These are phyloP conservation scores for Acrocera orbiculus DNA, from an alignment of 2,888 invertebrate genomes.

Conservation along the genomic window DNA sequence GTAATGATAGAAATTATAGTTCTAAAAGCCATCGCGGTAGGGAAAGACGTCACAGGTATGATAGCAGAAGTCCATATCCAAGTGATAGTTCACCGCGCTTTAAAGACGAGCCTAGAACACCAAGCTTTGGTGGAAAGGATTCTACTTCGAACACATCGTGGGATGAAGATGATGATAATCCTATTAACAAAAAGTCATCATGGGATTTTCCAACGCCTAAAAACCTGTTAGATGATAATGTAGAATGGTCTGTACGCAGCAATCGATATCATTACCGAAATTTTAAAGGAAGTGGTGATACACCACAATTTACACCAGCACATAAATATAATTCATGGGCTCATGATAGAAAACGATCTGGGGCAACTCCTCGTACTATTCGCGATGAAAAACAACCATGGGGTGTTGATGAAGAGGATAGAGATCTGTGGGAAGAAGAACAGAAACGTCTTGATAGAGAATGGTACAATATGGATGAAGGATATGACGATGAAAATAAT, in stretches of 20 bases:
- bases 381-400: constrained; percentile 32
- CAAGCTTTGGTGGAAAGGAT: constrained; percentile 44
- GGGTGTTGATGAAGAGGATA: constrained; percentile 50
- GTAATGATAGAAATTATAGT: constrained; percentile 19
- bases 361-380: constrained; percentile 41
- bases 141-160: constrained; percentile 37
- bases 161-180: constrained; percentile 46
- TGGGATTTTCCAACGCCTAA: constrained; percentile 90
- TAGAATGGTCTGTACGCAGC: constrained; percentile 23
- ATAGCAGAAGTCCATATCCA: constrained; percentile 19
- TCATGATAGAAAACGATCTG: constrained; percentile 44
- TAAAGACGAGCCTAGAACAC: constrained; percentile 75
- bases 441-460: constrained; percentile 81
- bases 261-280: constrained; percentile 17
- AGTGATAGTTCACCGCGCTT: constrained; percentile 39
- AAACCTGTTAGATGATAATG: constrained; percentile 32
- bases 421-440: constrained; percentile 76
- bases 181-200: constrained; percentile 48
- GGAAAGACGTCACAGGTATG: constrained; percentile 18
- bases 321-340: constrained; percentile 65
- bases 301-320: constrained; percentile 70
- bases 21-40: constrained; percentile 13
- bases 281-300: constrained; percentile 41
- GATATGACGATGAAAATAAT: constrained; percentile 81
- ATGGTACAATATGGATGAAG: constrained; percentile 94